Evolutionary conservation across 2,888 invertebrate genomes (phyloP).

Genomic region (Pharmacophagus antenor): DNA sequence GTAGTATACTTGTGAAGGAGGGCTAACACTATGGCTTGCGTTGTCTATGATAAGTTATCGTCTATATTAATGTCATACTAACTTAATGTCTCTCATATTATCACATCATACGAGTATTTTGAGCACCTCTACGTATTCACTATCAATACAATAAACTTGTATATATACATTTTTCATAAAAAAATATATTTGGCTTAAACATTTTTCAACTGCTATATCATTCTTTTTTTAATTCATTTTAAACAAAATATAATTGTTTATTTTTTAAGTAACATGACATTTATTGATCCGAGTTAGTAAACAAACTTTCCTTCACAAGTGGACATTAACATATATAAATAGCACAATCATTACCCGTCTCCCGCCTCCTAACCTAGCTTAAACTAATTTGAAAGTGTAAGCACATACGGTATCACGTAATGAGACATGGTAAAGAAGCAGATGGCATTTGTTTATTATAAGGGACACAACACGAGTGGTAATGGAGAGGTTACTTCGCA

Average conservation of each 20-base stretch:
- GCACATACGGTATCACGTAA: constrained; percentile 43
- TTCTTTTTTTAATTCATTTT: background rate
- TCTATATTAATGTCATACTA: constrained; percentile 44
- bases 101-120: constrained; percentile 4
- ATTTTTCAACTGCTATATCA: background rate
- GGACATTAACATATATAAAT: constrained; percentile 45
- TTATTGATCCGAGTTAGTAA: background rate
- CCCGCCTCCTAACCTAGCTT: constrained; percentile 68
- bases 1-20: constrained; percentile 60
- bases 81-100: constrained; percentile 32
- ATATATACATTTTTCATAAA: constrained; percentile 11
- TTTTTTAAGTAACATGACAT: no score
- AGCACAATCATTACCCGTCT: constrained; percentile 67
- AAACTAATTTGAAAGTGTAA: constrained; percentile 31
- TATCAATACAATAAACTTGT: background rate
- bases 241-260: no score
- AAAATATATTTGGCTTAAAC: background rate
- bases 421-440: constrained; percentile 21
- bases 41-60: constrained; percentile 34
- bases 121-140: constrained; percentile 7
- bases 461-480: constrained; percentile 18
- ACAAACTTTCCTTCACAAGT: constrained; percentile 67
- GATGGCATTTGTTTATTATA: constrained; percentile 37
- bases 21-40: constrained; percentile 47
- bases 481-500: constrained; percentile 25